phyloP scores from a whole-genome alignment of 1,140 invertebrate genomes.

The Phocides pigmalion region DNA sequence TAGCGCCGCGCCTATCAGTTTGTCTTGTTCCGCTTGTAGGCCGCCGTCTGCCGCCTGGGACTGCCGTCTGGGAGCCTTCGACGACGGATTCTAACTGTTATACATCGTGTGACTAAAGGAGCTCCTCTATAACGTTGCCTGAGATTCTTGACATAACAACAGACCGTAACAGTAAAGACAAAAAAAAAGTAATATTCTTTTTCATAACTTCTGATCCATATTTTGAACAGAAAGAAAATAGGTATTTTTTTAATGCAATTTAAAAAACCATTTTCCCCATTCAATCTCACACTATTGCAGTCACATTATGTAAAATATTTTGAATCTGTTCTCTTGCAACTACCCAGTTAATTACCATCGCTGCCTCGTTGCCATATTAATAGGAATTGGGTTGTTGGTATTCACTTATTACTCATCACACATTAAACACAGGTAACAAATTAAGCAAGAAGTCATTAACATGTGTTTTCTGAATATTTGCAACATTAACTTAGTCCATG shows the following conservation, averaged over 20 bases:
- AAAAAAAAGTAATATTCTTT: no score
- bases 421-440: no score
- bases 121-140: no score
- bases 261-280: no score
- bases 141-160: no score
- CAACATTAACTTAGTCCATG: no score
- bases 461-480: no score
- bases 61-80: no score
- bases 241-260: no score
- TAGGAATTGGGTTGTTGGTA: conserved; percentile 1
- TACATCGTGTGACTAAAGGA: background rate
- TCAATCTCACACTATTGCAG: background rate
- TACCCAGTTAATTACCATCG: background rate
- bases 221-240: no score
- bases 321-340: background rate
- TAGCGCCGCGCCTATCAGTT: conserved; percentile 74
- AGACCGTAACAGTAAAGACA: no score
- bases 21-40: conserved; percentile 65
- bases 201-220: no score
- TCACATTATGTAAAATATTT: background rate
- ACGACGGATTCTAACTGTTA: background rate
- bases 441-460: background rate
- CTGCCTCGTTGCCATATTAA: conserved; percentile 1
- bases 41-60: background rate
- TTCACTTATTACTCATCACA: background rate